Conservation (phyloP, 2,797 vertebrate species). For the Crocidura indochinensis region DNA sequence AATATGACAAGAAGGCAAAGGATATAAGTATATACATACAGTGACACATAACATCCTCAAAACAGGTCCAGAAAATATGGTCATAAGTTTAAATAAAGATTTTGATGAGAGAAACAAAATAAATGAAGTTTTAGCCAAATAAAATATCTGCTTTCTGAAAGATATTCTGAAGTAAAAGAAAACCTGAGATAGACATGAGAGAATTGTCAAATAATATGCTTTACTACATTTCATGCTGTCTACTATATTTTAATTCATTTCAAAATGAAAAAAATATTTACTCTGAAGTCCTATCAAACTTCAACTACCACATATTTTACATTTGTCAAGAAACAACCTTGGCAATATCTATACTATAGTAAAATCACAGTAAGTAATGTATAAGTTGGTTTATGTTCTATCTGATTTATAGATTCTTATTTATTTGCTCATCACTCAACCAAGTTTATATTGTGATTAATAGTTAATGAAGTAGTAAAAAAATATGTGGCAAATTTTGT, state of each 20-base stretch:
- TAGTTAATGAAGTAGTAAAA: constrained; percentile 43
- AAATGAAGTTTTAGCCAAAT: constrained; percentile 1
- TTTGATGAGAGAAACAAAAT: constrained; percentile 46
- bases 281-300: neutral
- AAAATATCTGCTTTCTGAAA: neutral
- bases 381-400: neutral
- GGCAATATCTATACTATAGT: neutral
- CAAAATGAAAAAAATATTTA: constrained; percentile 24
- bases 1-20: neutral
- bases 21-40: neutral
- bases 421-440: constrained; percentile 24
- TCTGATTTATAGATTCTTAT: neutral
- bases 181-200: neutral
- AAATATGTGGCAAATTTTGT: neutral
- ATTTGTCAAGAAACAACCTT: neutral
- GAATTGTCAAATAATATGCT: neutral
- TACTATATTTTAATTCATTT: constrained; percentile 9
- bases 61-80: neutral
- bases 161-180: neutral
- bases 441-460: neutral
- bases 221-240: neutral
- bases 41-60: neutral
- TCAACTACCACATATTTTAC: neutral
- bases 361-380: constrained; percentile 49
- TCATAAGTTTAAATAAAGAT: neutral